phyloP scores from a whole-genome alignment of 2,888 invertebrate species.

The Thecophora atra region DNA sequence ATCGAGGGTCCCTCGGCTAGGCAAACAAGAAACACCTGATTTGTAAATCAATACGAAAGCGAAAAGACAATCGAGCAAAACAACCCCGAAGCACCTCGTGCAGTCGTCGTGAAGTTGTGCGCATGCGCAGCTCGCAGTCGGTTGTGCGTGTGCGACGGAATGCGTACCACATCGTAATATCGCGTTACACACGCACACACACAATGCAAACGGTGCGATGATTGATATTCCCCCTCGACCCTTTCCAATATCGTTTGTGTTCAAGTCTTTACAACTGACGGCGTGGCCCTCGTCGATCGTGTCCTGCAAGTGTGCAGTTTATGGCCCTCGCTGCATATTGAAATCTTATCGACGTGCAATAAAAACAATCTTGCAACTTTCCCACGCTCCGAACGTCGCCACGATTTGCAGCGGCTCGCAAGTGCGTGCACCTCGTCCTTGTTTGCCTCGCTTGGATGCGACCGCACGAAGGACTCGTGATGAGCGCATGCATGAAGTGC shows the following conservation, averaged over 20 bases:
- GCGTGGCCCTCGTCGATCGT: slow-evolving; percentile 15
- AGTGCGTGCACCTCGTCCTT: slow-evolving; percentile 26
- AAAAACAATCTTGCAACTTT: slow-evolving; percentile 18
- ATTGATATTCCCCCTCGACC: background rate
- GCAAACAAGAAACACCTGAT: slow-evolving; percentile 30
- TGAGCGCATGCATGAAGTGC: slow-evolving; percentile 40
- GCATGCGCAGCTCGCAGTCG: slow-evolving; percentile 44
- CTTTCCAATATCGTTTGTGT: background rate
- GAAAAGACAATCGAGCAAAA: slow-evolving; percentile 14
- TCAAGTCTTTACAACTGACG: background rate
- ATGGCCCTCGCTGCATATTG: slow-evolving; percentile 3
- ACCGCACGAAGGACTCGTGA: slow-evolving; percentile 38
- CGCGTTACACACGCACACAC: slow-evolving; percentile 27
- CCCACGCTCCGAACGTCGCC: slow-evolving; percentile 25
- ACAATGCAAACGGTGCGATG: slow-evolving; percentile 15
- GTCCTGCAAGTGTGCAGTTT: slow-evolving; percentile 29
- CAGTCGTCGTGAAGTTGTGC: slow-evolving; percentile 36
- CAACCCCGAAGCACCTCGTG: slow-evolving; percentile 33
- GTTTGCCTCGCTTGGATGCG: background rate
- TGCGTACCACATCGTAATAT: slow-evolving; percentile 33
- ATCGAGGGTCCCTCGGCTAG: background rate
- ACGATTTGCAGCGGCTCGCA: slow-evolving; percentile 26
- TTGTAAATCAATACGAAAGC: slow-evolving; percentile 26
- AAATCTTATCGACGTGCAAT: slow-evolving; percentile 26
- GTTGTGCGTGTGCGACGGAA: slow-evolving; percentile 3